phyloP scores from a whole-genome alignment of 2,113 vertebrate species.

The Scomber japonicus region DNA sequence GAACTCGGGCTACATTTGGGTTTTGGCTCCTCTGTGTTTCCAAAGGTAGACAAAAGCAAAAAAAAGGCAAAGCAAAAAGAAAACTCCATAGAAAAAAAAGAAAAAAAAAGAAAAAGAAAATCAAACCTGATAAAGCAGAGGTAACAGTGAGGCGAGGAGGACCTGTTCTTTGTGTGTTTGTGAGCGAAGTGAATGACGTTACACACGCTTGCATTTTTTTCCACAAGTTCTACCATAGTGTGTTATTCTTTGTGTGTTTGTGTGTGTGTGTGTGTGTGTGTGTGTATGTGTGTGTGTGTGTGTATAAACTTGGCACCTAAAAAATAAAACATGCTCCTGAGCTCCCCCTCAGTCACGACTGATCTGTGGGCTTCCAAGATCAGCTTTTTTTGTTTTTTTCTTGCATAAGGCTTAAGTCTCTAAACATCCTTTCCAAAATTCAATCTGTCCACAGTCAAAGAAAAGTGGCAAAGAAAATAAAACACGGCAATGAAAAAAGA shows the following conservation, averaged over 20 bases:
- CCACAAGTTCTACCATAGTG: conserved; percentile 40
- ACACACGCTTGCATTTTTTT: conserved; percentile 42
- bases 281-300: conserved; percentile 35
- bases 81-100: conserved; percentile 26
- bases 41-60: conserved; percentile 61
- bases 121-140: conserved; percentile 76
- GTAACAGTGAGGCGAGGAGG: conserved; percentile 62
- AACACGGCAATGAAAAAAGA: conserved; percentile 32
- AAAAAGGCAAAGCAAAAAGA: conserved; percentile 40
- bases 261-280: conserved; percentile 35
- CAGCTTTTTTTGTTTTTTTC: conserved; percentile 38
- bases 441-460: conserved; percentile 51
- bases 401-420: conserved; percentile 77
- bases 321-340: conserved; percentile 76
- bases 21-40: conserved; percentile 59
- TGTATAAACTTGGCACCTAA: conserved; percentile 78
- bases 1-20: conserved; percentile 69
- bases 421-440: conserved; percentile 52
- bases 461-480: conserved; percentile 43
- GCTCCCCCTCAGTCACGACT: conserved; percentile 60
- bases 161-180: conserved; percentile 47
- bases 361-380: conserved; percentile 53
- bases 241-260: conserved; percentile 35
- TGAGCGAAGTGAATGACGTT: conserved; percentile 38
- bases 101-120: conserved; percentile 23